Percentiles rank a stretch among this genome's conserved stretches.
phyloP scores from a whole-genome alignment of 2,113 vertebrate genomes.

The Percina caprodes region DNA sequence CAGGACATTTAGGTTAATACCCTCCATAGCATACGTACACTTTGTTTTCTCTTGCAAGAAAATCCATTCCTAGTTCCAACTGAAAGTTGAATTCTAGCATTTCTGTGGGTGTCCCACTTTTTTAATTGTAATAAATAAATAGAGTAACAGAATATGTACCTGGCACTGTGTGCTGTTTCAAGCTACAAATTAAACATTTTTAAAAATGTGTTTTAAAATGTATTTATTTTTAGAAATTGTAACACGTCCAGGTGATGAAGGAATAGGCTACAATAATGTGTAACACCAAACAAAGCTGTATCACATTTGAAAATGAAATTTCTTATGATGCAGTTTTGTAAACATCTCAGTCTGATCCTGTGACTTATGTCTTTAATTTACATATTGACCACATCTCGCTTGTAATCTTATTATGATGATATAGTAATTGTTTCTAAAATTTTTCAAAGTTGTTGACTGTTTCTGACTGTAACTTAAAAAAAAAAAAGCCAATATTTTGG shows the following conservation, averaged over 20 bases:
- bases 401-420: background rate
- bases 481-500: background rate
- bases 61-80: background rate
- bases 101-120: background rate
- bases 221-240: too few species aligned
- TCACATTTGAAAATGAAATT: background rate
- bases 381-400: background rate
- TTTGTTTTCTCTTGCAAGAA: background rate
- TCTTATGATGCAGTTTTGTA: background rate
- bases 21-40: rapidly evolving
- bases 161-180: background rate
- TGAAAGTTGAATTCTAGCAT: background rate
- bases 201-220: too few species aligned
- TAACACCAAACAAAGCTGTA: background rate
- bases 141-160: background rate
- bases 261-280: background rate
- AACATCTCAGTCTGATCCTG: background rate
- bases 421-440: background rate
- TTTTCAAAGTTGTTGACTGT: background rate
- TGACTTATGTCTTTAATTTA: background rate
- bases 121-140: background rate
- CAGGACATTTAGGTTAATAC: background rate
- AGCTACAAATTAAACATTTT: background rate
- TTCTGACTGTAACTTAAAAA: background rate
- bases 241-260: too few species aligned